Percentiles rank a stretch among this genome's conserved stretches.
Conservation (phyloP, 2,888 invertebrate genomes). For the Miltochrista miniata region DNA sequence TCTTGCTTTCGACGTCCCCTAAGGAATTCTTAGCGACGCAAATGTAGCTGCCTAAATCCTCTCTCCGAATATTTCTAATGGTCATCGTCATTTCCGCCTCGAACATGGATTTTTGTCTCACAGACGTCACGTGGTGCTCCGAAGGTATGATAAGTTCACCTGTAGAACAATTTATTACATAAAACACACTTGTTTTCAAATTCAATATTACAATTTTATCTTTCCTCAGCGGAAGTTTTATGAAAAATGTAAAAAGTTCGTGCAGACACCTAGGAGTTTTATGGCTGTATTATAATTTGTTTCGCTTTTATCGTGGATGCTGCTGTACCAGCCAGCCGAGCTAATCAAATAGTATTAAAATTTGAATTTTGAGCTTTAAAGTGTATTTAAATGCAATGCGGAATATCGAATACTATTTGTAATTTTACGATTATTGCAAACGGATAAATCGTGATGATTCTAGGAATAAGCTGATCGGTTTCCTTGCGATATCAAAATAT, state of each 20-base stretch:
- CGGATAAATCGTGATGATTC: conserved; percentile 11
- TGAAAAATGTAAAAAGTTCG: conserved; percentile 82
- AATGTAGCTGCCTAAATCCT: conserved; percentile 92
- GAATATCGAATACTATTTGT: conserved; percentile 12
- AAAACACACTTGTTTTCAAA: conserved; percentile 72
- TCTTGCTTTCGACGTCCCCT: conserved; percentile 95
- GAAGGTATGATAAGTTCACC: conserved; percentile 94
- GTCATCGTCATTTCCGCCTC: conserved; percentile 93
- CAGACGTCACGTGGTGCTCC: conserved; percentile 90
- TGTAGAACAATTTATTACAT: conserved; percentile 77
- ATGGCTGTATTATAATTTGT: conserved; percentile 80
- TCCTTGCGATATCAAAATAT: no score
- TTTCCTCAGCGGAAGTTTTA: conserved; percentile 73
- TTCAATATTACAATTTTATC: conserved; percentile 82
- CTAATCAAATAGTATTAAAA: conserved; percentile 60
- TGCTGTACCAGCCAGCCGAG: conserved; percentile 50
- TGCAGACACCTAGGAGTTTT: conserved; percentile 79
- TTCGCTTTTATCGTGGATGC: conserved; percentile 72
- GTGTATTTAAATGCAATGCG: conserved; percentile 34
- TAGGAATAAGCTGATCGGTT: not conserved
- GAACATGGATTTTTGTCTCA: conserved; percentile 89
- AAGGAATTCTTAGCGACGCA: conserved; percentile 95
- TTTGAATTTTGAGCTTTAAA: conserved; percentile 36
- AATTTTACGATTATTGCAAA: conserved; percentile 16
- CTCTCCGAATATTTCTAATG: conserved; percentile 89